Base-by-base conservation (phyloP, 1,140 invertebrate genomes). In the Pentalonia nigronervosa region DNA sequence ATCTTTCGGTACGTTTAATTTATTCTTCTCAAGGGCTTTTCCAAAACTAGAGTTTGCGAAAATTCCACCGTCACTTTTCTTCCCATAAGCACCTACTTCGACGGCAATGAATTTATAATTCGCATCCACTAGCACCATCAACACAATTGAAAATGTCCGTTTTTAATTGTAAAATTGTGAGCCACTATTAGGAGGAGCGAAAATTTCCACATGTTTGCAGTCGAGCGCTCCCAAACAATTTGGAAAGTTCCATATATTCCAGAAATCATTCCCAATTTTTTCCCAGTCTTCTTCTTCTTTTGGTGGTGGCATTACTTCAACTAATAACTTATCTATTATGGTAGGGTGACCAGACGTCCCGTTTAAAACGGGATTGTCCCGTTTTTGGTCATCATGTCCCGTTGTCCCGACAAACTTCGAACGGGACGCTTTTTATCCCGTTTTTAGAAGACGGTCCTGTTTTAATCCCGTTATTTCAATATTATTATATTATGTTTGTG, bases 91-190 rank as follows among this genome's bases (percentile, higher is more conserved):
- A 34, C 95, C 95, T 76, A 96, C 94, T 94, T 95, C 95, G 60
- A 96, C 94, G 91, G 94, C 94, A 90, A 95, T 94, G 8, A 83
- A 83, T 83, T 83, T 83, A 83, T 7, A 83, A 83, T 83, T 83
- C 8, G 76, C 48, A 7, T 50, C 48, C 7, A 50, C 48, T 7
- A 50, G 11, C 11, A 11, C 48, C 48, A 48, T 9, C 60, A 96
- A 94, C 86, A 96, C 95, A 93, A 96, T 95, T 94, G 95, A 95
- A 94, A 95, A 94, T 23, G 93, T 94, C 48, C 95, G 94, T 94
- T 96, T 96, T 94, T 96, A 96, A 94, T 96, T 96, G 94, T 94
- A 96, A 94, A 95, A 96, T 23, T 94, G 91, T 20, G 95, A 95
- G 86, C 95, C 95, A 94, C 94, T 94, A 93, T 95, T 94, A 53